These are phyloP conservation scores for Dolichotis patagonum DNA, from an alignment of 2,113 vertebrate genomes.

Conservation along the genomic window DNA sequence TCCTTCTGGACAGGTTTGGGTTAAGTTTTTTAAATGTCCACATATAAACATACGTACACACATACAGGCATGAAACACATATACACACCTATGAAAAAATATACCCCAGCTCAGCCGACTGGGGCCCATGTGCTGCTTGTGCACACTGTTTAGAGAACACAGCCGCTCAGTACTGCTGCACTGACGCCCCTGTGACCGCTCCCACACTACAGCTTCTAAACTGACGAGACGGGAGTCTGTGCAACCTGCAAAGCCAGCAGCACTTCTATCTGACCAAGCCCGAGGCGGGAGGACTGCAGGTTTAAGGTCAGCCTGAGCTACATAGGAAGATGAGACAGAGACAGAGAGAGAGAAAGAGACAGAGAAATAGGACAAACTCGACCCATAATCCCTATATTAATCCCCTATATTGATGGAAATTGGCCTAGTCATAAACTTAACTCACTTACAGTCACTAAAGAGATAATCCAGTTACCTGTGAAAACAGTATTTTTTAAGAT, in stretches of 20 bases:
- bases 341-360: neutral
- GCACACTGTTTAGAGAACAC: neutral
- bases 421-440: neutral
- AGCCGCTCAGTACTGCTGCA: neutral
- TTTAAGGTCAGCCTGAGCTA: neutral
- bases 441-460: neutral
- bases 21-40: neutral
- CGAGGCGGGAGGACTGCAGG: neutral
- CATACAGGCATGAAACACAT: neutral
- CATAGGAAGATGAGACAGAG: neutral
- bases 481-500: slow-evolving; percentile 95
- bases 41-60: neutral
- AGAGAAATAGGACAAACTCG: neutral
- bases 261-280: neutral
- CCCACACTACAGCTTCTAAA: neutral
- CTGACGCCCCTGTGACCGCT: neutral
- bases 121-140: neutral
- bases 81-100: neutral
- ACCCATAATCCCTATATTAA: fast-evolving
- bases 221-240: neutral
- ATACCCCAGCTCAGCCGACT: neutral
- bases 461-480: slow-evolving; percentile 89
- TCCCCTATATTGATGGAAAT: neutral
- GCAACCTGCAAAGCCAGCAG: neutral
- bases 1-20: neutral